Conservation (phyloP, 2,888 invertebrate species). For the Nowickia ferox region DNA sequence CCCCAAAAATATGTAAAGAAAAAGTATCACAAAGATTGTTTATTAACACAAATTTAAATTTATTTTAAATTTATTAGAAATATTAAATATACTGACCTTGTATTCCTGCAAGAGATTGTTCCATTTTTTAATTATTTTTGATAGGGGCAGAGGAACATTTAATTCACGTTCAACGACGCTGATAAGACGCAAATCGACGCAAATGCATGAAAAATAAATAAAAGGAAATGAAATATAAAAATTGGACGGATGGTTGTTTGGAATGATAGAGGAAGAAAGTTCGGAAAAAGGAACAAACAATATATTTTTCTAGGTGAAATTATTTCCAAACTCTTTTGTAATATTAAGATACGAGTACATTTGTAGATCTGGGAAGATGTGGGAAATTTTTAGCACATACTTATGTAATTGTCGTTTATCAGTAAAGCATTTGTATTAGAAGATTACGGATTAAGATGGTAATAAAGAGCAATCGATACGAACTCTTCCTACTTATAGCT, state of each 20-base stretch:
- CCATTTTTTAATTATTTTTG: conserved; percentile 84
- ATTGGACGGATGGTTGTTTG: conserved; percentile 18
- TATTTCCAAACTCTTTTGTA: neutral
- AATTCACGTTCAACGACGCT: conserved; percentile 83
- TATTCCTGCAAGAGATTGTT: conserved; percentile 83
- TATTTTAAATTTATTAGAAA: too few relatives aligned
- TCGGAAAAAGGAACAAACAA: neutral
- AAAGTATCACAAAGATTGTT: neutral
- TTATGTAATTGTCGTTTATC: neutral
- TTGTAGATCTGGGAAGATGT: neutral
- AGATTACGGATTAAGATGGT: neutral
- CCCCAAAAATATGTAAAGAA: too few relatives aligned
- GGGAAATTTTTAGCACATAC: neutral
- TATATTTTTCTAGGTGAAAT: neutral
- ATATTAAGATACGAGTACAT: neutral
- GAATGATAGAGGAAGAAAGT: neutral
- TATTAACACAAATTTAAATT: conserved; percentile 12
- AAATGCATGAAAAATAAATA: conserved; percentile 58
- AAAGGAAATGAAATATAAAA: conserved; percentile 51
- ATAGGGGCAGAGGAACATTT: conserved; percentile 83
- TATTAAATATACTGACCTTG: conserved; percentile 77
- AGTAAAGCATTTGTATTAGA: conserved; percentile 6
- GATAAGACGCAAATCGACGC: conserved; percentile 49
- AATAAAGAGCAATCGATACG: conserved; percentile 13
- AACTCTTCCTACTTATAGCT: neutral